A percentile compares a stretch with the other conserved stretches of the same genome.
Evolutionary conservation across 2,113 vertebrate genomes (phyloP).

Genomic region (Pollimyrus isidori): DNA sequence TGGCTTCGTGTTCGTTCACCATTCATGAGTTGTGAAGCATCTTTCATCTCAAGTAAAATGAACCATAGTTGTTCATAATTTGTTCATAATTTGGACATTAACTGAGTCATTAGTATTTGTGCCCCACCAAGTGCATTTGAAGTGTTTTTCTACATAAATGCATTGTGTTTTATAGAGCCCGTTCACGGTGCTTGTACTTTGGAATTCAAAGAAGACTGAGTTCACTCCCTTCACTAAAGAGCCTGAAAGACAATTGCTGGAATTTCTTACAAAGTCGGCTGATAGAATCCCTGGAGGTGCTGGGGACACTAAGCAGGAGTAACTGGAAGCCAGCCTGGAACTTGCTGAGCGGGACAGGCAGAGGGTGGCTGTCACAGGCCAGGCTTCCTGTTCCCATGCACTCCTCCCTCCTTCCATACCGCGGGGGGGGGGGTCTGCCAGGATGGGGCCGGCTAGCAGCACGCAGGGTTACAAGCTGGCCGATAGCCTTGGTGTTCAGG

Average conservation of each 20-base stretch:
- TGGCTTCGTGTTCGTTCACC: not conserved
- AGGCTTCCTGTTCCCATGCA: not conserved
- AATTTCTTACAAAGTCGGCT: not conserved
- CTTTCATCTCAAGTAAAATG: not conserved
- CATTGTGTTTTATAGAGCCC: not conserved
- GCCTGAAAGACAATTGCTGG: not conserved
- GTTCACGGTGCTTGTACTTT: not conserved
- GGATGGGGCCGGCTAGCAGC: not conserved
- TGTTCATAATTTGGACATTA: not conserved
- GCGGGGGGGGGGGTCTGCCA: not conserved
- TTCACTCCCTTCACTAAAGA: not conserved
- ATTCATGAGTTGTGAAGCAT: not conserved
- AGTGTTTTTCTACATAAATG: not conserved
- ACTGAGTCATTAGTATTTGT: not conserved
- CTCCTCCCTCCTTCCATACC: not conserved
- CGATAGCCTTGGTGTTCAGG: not conserved
- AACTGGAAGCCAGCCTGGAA: not conserved
- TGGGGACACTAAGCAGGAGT: not conserved
- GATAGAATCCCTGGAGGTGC: not conserved
- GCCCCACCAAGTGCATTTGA: not conserved
- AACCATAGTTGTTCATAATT: not conserved
- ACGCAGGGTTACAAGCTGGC: not conserved
- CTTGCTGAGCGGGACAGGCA: not conserved
- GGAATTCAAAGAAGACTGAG: not conserved
- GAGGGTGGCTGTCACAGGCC: not conserved